Percentiles rank a stretch among this genome's conserved stretches.
These are phyloP conservation scores for Meloidogyne hapla DNA, from an alignment of 1,140 invertebrate species.

Conservation along the genomic window DNA sequence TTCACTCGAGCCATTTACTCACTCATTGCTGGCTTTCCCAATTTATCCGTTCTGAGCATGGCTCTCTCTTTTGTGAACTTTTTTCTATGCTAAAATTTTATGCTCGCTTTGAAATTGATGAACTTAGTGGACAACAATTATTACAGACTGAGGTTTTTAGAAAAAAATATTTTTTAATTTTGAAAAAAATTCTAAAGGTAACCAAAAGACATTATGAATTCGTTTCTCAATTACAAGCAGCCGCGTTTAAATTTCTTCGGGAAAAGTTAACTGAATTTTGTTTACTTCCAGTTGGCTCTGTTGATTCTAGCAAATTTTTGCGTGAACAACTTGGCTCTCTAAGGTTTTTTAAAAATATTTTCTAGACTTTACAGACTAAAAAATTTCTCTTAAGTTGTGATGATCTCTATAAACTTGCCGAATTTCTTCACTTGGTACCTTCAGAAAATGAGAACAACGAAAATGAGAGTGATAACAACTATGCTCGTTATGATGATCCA, in stretches of 20 bases:
- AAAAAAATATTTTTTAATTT: too few relatives aligned
- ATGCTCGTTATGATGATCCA: constrained; percentile 27
- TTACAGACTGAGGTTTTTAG: constrained; percentile 72
- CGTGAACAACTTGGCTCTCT: constrained; percentile 80
- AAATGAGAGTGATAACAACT: constrained; percentile 67
- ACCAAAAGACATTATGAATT: constrained; percentile 75
- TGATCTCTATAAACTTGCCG: constrained; percentile 78
- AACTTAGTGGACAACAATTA: constrained; percentile 88
- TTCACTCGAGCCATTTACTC: constrained; percentile 91
- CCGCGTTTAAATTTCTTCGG: constrained; percentile 83
- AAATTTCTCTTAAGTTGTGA: constrained; percentile 15
- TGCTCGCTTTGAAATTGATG: constrained; percentile 93
- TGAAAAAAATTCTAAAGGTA: too few relatives aligned
- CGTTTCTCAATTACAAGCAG: constrained; percentile 73
- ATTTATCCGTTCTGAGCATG: constrained; percentile 71
- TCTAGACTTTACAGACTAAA: too few relatives aligned
- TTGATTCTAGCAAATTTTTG: constrained; percentile 82
- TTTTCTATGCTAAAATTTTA: constrained; percentile 95
- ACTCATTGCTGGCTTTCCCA: constrained; percentile 80
- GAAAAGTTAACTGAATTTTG: constrained; percentile 74
- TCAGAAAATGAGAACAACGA: constrained; percentile 70
- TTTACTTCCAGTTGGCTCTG: constrained; percentile 85
- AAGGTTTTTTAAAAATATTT: constrained; percentile 68
- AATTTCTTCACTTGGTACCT: constrained; percentile 80
- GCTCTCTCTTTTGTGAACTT: constrained; percentile 80